Conservation (phyloP, 2,797 vertebrate genomes). For the Hippopotamyrus pictus region DNA sequence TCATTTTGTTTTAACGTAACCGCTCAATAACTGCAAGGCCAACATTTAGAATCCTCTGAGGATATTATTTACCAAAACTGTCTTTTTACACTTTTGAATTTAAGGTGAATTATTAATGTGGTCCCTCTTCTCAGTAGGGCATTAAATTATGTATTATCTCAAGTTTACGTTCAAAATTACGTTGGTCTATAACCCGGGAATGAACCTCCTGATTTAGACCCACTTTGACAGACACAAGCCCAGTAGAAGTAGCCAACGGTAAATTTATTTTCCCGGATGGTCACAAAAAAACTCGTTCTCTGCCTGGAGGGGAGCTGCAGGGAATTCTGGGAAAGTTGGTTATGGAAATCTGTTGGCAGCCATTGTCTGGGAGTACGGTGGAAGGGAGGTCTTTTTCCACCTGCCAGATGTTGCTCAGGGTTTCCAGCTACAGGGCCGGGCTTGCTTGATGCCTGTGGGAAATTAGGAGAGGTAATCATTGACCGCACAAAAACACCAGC, state of each 20-base stretch:
- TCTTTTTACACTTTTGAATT: neutral
- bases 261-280: neutral
- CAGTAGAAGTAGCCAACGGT: neutral
- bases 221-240: neutral
- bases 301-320: constrained; percentile 62
- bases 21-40: neutral
- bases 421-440: neutral
- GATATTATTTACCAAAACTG: neutral
- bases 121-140: neutral
- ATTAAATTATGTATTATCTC: neutral
- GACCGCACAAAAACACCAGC: neutral
- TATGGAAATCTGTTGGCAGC: constrained; percentile 76
- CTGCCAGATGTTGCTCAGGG: constrained; percentile 63
- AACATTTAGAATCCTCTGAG: neutral
- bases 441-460: neutral
- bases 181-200: neutral
- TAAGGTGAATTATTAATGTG: neutral
- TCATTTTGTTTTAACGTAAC: neutral
- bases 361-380: constrained; percentile 72
- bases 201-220: neutral
- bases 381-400: constrained; percentile 48
- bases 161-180: neutral
- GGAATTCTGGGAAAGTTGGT: constrained; percentile 78
- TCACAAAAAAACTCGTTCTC: neutral
- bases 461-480: neutral